phyloP scores from a whole-genome alignment of 2,797 vertebrate species.

The Danionella dracula region DNA sequence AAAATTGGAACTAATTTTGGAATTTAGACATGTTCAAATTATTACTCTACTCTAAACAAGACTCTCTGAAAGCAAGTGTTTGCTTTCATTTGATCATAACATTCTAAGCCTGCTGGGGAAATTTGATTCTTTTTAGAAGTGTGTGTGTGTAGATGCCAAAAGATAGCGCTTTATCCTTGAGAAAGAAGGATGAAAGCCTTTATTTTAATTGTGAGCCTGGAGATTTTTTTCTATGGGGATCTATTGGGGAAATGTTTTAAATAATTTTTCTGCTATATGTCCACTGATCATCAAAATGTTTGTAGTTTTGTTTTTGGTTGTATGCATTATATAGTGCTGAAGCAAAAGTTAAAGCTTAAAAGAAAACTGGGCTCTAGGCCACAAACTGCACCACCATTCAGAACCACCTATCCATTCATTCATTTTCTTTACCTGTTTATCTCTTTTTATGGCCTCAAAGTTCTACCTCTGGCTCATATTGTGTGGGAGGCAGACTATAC shows the following conservation, averaged over 20 bases:
- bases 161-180: neutral
- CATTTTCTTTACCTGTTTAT: too few species aligned
- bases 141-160: neutral
- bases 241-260: neutral
- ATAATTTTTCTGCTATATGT: too few species aligned
- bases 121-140: neutral
- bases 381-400: too few species aligned
- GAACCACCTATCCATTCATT: too few species aligned
- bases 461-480: too few species aligned
- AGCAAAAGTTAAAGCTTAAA: neutral
- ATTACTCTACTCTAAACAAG: neutral
- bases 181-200: neutral
- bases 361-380: too few species aligned
- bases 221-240: too few species aligned
- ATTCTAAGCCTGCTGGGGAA: neutral
- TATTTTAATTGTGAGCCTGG: neutral
- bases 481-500: too few species aligned
- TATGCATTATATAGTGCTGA: neutral
- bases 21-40: neutral
- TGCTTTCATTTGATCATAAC: constrained; percentile 16
- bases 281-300: neutral
- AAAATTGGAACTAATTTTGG: neutral
- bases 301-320: neutral
- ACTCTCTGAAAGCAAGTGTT: constrained; percentile 1
- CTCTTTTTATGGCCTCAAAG: too few species aligned